A percentile compares a stretch with the other conserved stretches of the same genome.
phyloP scores from a whole-genome alignment of 1,140 invertebrate species.

The Lethrus apterus region DNA sequence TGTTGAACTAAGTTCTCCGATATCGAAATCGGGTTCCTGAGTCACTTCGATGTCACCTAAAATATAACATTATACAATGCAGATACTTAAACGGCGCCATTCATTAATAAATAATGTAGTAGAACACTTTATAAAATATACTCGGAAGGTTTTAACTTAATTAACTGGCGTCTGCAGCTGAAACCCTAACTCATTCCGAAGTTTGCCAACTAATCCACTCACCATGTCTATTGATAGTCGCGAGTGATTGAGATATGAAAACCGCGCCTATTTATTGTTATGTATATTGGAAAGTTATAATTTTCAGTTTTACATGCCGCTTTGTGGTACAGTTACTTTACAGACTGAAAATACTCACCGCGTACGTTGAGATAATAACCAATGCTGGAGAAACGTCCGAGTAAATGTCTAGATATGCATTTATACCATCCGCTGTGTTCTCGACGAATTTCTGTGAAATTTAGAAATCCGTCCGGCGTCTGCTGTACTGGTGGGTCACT shows the following conservation, averaged over 20 bases:
- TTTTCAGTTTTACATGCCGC: no score
- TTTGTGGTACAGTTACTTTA: no score
- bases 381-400: constrained; percentile 78
- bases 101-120: constrained; percentile 14
- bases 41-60: constrained; percentile 55
- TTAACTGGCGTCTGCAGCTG: constrained; percentile 13
- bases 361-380: constrained; percentile 83
- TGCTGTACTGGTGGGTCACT: constrained; percentile 55
- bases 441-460: constrained; percentile 68
- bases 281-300: no score
- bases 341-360: constrained; percentile 62
- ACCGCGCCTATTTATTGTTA: no score
- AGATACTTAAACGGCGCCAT: not conserved
- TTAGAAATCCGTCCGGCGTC: constrained; percentile 68
- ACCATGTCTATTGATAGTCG: constrained; percentile 10
- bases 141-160: constrained; percentile 12
- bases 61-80: constrained; percentile 23
- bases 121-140: constrained; percentile 11
- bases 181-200: constrained; percentile 10
- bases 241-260: no score
- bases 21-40: constrained; percentile 45
- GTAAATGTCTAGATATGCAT: constrained; percentile 72
- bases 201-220: constrained; percentile 13
- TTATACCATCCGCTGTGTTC: constrained; percentile 85
- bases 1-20: constrained; percentile 41